Evolutionary conservation across 2,797 vertebrate genomes (phyloP), one percentile per base, ranked within the genome.

Genomic region (Sphaeramia orbicularis): DNA sequence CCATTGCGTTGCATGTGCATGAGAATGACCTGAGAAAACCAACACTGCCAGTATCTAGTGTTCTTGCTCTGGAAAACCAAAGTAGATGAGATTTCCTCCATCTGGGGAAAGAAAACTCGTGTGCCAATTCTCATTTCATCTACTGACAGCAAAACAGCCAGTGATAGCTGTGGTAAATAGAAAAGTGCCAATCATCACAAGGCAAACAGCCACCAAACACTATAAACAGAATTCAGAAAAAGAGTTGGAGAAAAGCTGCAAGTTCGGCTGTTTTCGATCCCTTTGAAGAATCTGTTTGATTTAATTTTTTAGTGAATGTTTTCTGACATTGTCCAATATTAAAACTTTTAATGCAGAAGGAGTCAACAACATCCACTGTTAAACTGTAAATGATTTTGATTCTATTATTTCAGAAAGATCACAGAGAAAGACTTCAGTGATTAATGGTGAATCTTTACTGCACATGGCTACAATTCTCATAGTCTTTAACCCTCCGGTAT

Each of bases 31-130:
- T 42, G 38, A 59, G 36, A 58, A 76, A 64, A 38, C 42, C 64
- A 74, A 73, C 14, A 56, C 36, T 38, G 50, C 41, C 40, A 6
- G 68, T 63, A 44, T 44, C 57, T 56, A 71, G 49, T 41, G 43
- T 74, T 60, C 52, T 43, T 10, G 58, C 59, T 68, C 65, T 49
- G 14, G 74, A 65, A 74, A 74, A 56, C 59, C 55, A 57, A 69
- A 76, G 65, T 53, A 40, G 54, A 48, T 36, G 80, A 75, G 68
- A 77, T 75, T 83, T 80, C 59, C 52, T 70, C 65, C 78, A 68
- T 80, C 73, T 84, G 78, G 71, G 49, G 44, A 52, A 65, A 45
- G 65, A 10, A 56, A 62, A 65, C 47, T 13, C 9, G 14, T 44
- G 47, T 58, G 48, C 50, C 67, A 72, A 14, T 67, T 71, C 35